Evolutionary conservation across 2,113 vertebrate genomes (phyloP), one percentile per base, ranked within the genome.

Genomic region (Zeus faber): DNA sequence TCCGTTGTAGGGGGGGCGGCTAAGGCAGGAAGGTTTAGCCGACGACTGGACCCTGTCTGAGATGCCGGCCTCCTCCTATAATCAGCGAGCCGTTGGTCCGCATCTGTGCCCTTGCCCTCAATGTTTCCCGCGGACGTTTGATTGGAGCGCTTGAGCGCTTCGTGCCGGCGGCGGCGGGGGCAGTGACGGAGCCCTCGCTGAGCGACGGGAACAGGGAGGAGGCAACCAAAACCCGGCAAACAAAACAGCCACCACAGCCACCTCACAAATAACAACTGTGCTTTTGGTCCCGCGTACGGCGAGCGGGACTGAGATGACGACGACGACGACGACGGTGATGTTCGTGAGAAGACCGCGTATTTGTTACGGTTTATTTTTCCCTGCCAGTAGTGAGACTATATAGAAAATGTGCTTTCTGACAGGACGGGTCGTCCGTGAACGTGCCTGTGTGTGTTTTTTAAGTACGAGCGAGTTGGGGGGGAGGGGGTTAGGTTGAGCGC

Each of bases 321-420:
- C 6, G 13, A 46, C 3, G 11, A 5, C 14, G 13, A 18, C 10
- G 6, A 6, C 17, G 13, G 50, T 57, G 22, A 53, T 52, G 61
- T 47, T 8, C 2, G 44, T 53, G 58, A 53, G 54, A 54, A 56
- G 44, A 60, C 48, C 2, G 8, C 17, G 10, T 37, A 55, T 31
- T 47, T 69, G 29, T 47, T 55, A 60, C 31, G 51, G 55, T 50
- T 55, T 56, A 53, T 59, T 60, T 60, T 74, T 76, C 69, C 73
- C 71, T 87, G 80, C 75, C 77, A 82, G 78, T 72, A 70, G 67
- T 74, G 72, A 79, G 74, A 68, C 62, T 74, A 74, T 78, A 81
- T 78, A 81, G 72, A 72, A 80, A 77, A 72, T 87, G 86, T 88
- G 86, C 86, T 87, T 85, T 81, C 66, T 70, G 70, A 80, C 76